Base-by-base conservation (phyloP, 2,113 vertebrate species). In the Colossoma macropomum region DNA sequence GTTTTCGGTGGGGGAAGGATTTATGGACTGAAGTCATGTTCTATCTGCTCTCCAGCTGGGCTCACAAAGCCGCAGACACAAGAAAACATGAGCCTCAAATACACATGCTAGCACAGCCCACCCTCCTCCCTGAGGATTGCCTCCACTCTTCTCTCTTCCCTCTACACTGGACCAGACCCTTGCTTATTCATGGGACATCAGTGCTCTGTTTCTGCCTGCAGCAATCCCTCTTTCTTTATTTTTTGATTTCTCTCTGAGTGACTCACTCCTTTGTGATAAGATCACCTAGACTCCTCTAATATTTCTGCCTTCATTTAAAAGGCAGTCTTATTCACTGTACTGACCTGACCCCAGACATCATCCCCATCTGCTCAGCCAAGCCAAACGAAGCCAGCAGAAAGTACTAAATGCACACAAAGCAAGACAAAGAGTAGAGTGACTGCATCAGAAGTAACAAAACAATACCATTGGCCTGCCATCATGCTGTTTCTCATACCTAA, bases 21-120 rank as follows among this genome's bases (percentile, higher is more conserved):
- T 88, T 91, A 92, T 89, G 75, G 87, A 87, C 88, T 92, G 88
- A 88, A 89, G 87, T 91, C 83, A 87, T 89, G 89, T 91, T 92
- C 82, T 90, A 88, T 89, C 86, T 89, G 88, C 85, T 85, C 50
- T 90, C 87, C 88, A 91, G 88, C 90, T 88, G 89, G 88, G 88
- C 88, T 88, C 86, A 88, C 75, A 83, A 86, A 90, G 84, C 82
- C 56, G 70, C 75, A 86, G 81, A 83, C 85, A 28, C 78, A 74
- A 62, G 75, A 80, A 89, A 89, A 86, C 85, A 85, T 63, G 82
- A 80, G 75, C 80, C 82, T 38, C 52, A 13, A 4, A 21, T 78
- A 83, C 84, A 78, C 66, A 83, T 80, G 84, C 86, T 87, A 86
- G 83, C 41, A 34, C 84, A 17, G 83, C n/a, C 56, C 48, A 19